Base-by-base conservation (phyloP, 2,888 invertebrate genomes). In the Anarsia innoxiella region DNA sequence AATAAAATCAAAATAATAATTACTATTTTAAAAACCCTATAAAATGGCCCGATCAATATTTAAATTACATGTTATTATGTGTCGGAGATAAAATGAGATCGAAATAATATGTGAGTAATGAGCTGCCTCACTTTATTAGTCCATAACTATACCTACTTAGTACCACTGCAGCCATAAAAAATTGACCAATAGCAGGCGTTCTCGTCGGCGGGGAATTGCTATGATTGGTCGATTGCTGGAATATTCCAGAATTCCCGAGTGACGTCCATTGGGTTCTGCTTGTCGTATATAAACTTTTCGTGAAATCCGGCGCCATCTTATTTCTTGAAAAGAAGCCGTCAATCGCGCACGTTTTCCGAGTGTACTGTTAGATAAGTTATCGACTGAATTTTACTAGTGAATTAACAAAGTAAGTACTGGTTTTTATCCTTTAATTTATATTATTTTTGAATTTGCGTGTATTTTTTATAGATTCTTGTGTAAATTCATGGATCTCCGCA, bases 281-380 rank as follows among this genome's bases (percentile, higher is more conserved):
- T 52, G 55, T 40, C 53, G 48, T 45, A 46, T 59, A 53, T 70
- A 72, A 73, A 49, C 65, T 54, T 63, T 51, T 44, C 46, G 45
- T 49, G 51, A 47, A 52, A 48, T 44, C 44, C 50, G 45, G 44
- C 68, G 66, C 68, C 72, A 70, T 69, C 61, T 78, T 74, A 82
- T 71, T 80, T 73, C 65, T 57, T 63, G 64, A 68, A 63, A 61
- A 68, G 77, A 77, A 76, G 67, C 78, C 78, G 79, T 71, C 77
- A 75, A 76, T 80, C 80, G 82, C 74, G 80, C 83, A 82, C 80
- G 49, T 70, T 74, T 73, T 70, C 78, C 67, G 73, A 82, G 78
- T 66, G 71, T 65, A 66, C 70, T 63, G 60, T 58, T 66, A 67
- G 59, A 62, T 62, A 68, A 63, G 67, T 70, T 67, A 55, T 58